Evolutionary conservation across 2,113 vertebrate species (phyloP), one percentile per base, ranked within the genome.

Genomic region (Nettapus auritus): DNA sequence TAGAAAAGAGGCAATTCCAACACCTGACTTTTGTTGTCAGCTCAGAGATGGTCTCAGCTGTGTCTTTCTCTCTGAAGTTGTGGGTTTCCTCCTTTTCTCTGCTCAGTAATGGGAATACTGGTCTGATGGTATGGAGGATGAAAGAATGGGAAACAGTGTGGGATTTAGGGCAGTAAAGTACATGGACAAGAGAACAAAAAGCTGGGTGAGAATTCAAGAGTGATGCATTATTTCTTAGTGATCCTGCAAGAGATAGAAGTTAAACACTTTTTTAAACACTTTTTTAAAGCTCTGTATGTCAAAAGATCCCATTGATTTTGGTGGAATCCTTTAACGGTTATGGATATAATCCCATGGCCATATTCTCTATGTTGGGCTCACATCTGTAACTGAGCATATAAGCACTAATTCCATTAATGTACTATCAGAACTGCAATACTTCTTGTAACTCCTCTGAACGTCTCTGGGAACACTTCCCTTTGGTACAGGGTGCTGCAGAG

Each of bases 31-130:
- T 56, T 86, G 23, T 29, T 40, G 11, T 33, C 38, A 33, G 34
- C 23, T 73, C 22, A 70, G 31, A 84, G 5, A 68, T 3, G 42
- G 29, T 8, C 16, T 4, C 31, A 67, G 40, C 28, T 59, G n/a
- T 13, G 8, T 8, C 15, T 26, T 0, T 1, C 3, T 70, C 21
- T 25, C 13, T 79, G 26, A 25, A 12, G 7, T 68, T 38, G 55
- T 17, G 2, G 5, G 0, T 40, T 80, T 63, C 56, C 18, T 15
- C 5, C 1, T 3, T 62, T 44, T 53, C 7, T n/a, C n/a, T 70
- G 29, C 13, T 50, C 46, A 26, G 57, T 48, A 85, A 68, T 9
- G 13, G 29, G 13, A 91, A 34, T 20, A 36, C 7, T n/a, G 18
- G 31, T 26, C 23, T 40, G 28, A 34, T 20, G 36, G 57, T 36